Percentiles rank a stretch among this genome's conserved stretches.
phyloP scores from a whole-genome alignment of 1,140 invertebrate species.

The Chlorops oryzae region DNA sequence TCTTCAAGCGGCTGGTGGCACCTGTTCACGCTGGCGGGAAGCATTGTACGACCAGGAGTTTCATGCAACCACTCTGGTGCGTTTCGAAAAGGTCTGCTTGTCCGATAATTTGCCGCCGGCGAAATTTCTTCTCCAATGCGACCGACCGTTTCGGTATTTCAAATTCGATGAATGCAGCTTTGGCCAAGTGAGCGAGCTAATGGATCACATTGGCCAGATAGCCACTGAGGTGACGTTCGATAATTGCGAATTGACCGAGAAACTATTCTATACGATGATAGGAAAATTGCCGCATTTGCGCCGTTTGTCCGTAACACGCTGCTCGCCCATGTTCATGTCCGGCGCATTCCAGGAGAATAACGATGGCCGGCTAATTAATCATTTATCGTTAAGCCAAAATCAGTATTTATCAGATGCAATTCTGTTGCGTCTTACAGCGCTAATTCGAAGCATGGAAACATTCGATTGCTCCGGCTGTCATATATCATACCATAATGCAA shows the following conservation, averaged over 20 bases:
- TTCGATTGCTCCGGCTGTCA: slow-evolving; percentile 60
- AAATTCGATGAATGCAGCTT: slow-evolving; percentile 57
- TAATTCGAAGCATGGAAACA: slow-evolving; percentile 55
- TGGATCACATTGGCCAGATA: slow-evolving; percentile 45
- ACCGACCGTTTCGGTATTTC: slow-evolving; percentile 52
- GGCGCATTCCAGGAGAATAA: slow-evolving; percentile 59
- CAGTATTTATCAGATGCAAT: slow-evolving; percentile 65
- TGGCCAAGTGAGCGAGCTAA: slow-evolving; percentile 41
- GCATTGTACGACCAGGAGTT: slow-evolving; percentile 55
- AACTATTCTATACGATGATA: slow-evolving; percentile 55
- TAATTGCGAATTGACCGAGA: slow-evolving; percentile 59
- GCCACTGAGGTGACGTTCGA: slow-evolving; percentile 49
- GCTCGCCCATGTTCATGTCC: slow-evolving; percentile 65
- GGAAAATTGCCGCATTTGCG: slow-evolving; percentile 54
- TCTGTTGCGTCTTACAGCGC: slow-evolving; percentile 59
- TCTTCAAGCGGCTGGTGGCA: slow-evolving; percentile 53
- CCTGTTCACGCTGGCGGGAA: slow-evolving; percentile 55
- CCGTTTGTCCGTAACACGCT: slow-evolving; percentile 56
- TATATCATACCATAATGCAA: slow-evolving; percentile 62
- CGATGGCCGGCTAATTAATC: slow-evolving; percentile 51
- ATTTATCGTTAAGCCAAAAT: slow-evolving; percentile 58
- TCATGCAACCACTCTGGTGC: slow-evolving; percentile 51
- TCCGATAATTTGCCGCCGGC: slow-evolving; percentile 51
- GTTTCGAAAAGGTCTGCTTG: slow-evolving; percentile 51
- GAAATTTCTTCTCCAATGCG: slow-evolving; percentile 50